Percentiles rank a stretch among this genome's conserved stretches.
phyloP scores from a whole-genome alignment of 2,888 invertebrate species.

The Drosophila rellima region DNA sequence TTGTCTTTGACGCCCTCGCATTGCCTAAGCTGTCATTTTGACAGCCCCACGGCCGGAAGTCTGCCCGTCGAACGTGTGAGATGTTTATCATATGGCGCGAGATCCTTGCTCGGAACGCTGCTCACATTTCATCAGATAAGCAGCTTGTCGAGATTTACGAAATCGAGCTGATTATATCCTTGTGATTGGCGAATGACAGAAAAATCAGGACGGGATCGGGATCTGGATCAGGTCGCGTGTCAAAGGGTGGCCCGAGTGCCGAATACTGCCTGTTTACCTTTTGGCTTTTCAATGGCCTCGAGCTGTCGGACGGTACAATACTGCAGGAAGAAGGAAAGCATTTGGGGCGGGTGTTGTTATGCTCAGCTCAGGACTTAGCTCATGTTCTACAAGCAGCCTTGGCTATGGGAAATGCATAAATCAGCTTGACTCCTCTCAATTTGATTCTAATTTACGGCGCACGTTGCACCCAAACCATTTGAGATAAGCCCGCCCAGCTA shows the following conservation, averaged over 20 bases:
- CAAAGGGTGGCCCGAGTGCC: constrained; percentile 55
- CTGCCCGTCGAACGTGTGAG: constrained; percentile 66
- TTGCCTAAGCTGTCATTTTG: constrained; percentile 71
- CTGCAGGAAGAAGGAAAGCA: constrained; percentile 9
- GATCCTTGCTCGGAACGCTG: constrained; percentile 60
- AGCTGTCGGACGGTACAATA: constrained; percentile 13
- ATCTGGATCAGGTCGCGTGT: constrained; percentile 58
- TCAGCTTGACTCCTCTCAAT: constrained; percentile 75
- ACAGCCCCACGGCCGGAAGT: constrained; percentile 69
- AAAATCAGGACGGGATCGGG: background rate
- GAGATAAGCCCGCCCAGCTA: constrained; percentile 56
- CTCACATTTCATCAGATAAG: constrained; percentile 83
- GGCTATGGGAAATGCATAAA: constrained; percentile 70
- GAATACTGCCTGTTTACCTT: constrained; percentile 69
- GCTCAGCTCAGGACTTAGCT: constrained; percentile 35
- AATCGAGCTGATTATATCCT: constrained; percentile 80
- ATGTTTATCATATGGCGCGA: constrained; percentile 75
- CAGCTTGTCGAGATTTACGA: constrained; percentile 82
- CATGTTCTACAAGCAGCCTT: constrained; percentile 43
- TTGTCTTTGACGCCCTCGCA: constrained; percentile 45
- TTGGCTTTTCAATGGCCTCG: constrained; percentile 60
- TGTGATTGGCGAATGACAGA: constrained; percentile 41
- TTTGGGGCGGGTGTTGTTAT: constrained; percentile 24
- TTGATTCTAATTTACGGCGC: constrained; percentile 76
- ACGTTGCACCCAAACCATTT: constrained; percentile 41